phyloP scores from a whole-genome alignment of 2,113 vertebrate genomes.

The Microcebus lehilahytsara region DNA sequence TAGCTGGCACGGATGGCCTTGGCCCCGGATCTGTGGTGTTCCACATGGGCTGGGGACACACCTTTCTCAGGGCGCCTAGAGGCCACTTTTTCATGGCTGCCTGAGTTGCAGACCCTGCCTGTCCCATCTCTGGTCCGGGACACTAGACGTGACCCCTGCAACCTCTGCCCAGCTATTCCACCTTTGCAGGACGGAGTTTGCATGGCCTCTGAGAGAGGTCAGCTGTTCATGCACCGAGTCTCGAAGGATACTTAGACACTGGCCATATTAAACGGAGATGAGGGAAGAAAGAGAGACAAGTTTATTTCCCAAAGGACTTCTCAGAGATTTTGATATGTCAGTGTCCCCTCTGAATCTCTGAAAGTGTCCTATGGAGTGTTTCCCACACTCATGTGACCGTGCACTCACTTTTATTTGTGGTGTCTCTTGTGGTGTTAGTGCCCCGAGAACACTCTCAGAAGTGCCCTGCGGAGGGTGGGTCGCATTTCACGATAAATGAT shows the following conservation, averaged over 20 bases:
- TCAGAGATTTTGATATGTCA: neutral
- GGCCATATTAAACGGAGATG: neutral
- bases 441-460: neutral
- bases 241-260: neutral
- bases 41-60: neutral
- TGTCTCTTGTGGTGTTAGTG: neutral
- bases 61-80: neutral
- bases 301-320: neutral
- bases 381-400: neutral
- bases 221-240: neutral
- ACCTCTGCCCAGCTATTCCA: neutral
- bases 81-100: neutral
- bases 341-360: neutral
- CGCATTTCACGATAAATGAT: neutral
- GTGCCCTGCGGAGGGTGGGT: neutral
- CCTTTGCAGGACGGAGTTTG: neutral
- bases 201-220: neutral
- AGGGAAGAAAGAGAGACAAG: neutral
- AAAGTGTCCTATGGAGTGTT: neutral
- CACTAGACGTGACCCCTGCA: neutral
- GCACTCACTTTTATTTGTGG: neutral
- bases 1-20: neutral
- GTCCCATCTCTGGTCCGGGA: neutral
- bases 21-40: accelerated
- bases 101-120: neutral